Conservation (phyloP, 1,140 invertebrate species). For the honey bee (Apis mellifera) region Amel_HAv3.1 CM009935.2:3196501-3197000, state of each 20-base stretch:
- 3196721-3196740: neutral
- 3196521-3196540: neutral
- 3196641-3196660: no score
- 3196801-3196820: neutral
- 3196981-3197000: neutral
- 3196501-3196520: neutral
- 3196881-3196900: neutral
- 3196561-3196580: no score
- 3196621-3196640: no score
- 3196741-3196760: neutral
- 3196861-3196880: neutral
- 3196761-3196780: neutral
- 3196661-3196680: neutral
- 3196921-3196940: neutral
- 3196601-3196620: no score
- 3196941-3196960: neutral
- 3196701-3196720: neutral
- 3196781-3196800: no score
- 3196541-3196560: neutral
- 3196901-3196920: neutral
- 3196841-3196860: neutral
- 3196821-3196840: neutral
- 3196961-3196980: constrained; percentile 9
- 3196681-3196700: neutral
- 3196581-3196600: no score